These are phyloP conservation scores for Spongilla lacustris DNA, from an alignment of 37 sponge, comb jelly and placozoan genomes.

Conservation along the genomic window DNA sequence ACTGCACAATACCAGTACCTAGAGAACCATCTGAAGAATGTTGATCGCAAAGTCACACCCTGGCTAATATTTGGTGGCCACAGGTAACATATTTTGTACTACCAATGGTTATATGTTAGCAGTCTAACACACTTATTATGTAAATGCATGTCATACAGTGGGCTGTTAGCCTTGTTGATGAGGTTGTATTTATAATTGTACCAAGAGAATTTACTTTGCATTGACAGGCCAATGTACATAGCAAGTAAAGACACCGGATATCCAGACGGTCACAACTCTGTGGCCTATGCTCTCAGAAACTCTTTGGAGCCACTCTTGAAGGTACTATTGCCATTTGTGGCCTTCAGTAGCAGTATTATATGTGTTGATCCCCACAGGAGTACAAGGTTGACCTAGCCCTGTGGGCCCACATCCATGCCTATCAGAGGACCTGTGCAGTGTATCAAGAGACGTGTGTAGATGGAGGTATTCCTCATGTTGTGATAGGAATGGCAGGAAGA, in stretches of 20 bases:
- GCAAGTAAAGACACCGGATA: constrained; percentile 41
- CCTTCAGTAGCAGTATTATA: neutral
- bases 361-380: neutral
- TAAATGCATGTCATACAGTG: too few species aligned
- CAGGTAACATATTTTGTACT: constrained; percentile 37
- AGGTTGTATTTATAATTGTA: too few species aligned
- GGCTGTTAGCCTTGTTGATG: too few species aligned
- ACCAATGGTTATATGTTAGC: neutral
- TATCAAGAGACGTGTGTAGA: constrained; percentile 41
- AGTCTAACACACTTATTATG: neutral
- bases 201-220: too few species aligned
- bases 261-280: constrained; percentile 10
- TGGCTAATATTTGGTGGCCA: constrained; percentile 87
- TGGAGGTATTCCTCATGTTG: constrained; percentile 45
- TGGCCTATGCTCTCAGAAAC: constrained; percentile 39
- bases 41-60: constrained; percentile 71
- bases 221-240: constrained; percentile 80
- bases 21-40: constrained; percentile 47
- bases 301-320: constrained; percentile 58
- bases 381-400: constrained; percentile 70
- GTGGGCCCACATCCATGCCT: constrained; percentile 86
- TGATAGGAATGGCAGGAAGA: constrained; percentile 68
- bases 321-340: constrained; percentile 18
- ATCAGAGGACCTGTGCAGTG: constrained; percentile 82
- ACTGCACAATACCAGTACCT: constrained; percentile 58